Evolutionary conservation across 2,797 vertebrate genomes (phyloP).

Genomic region (Chromobotia macracanthus): DNA sequence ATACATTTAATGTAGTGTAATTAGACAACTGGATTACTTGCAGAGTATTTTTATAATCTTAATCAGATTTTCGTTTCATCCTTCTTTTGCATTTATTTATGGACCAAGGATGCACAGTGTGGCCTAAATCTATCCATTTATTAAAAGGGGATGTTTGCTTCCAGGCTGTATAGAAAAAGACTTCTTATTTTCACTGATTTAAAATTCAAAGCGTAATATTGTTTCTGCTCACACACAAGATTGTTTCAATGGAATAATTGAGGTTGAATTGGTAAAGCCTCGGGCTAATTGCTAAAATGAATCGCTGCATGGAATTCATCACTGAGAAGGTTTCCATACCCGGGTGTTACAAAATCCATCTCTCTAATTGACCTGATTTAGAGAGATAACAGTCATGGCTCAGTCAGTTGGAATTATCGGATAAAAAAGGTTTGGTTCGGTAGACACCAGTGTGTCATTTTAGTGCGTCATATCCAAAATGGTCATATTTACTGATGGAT

Average conservation of each 20-base stretch:
- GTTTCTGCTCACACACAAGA: constrained; percentile 75
- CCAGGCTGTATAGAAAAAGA: constrained; percentile 54
- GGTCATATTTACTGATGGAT: neutral
- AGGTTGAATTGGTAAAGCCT: constrained; percentile 82
- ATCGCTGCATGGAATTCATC: constrained; percentile 84
- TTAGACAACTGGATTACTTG: neutral
- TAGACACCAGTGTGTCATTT: constrained; percentile 34
- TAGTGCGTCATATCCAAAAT: neutral
- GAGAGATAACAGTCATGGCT: constrained; percentile 75
- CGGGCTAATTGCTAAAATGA: constrained; percentile 82
- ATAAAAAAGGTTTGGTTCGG: constrained; percentile 20
- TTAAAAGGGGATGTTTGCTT: constrained; percentile 11
- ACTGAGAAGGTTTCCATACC: constrained; percentile 74
- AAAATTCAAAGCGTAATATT: constrained; percentile 76
- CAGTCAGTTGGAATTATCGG: constrained; percentile 73
- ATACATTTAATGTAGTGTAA: neutral
- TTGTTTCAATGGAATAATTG: constrained; percentile 76
- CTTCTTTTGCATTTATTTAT: neutral
- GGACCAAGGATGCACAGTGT: neutral
- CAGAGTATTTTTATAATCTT: neutral
- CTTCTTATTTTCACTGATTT: constrained; percentile 66
- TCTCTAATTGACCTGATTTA: constrained; percentile 81
- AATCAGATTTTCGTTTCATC: neutral
- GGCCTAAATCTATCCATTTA: neutral
- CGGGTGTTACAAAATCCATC: constrained; percentile 82